Evolutionary conservation across 2,797 vertebrate species (phyloP).

Genomic region (Falco novaeseelandiae): DNA sequence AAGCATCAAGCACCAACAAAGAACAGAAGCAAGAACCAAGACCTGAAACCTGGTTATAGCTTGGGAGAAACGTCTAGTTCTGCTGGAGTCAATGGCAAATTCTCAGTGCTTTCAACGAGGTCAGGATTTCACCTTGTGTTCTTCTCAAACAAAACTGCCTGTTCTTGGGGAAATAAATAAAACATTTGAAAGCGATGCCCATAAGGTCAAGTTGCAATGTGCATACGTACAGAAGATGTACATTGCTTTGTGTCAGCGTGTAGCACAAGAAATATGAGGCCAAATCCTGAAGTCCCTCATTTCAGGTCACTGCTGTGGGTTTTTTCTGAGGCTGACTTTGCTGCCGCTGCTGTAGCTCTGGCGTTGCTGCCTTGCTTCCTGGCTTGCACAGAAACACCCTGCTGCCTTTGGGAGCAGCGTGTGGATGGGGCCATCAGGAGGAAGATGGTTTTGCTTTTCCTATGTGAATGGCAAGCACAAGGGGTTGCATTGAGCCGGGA

Average conservation of each 20-base stretch:
- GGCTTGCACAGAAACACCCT: not conserved
- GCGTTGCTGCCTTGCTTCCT: rapidly evolving
- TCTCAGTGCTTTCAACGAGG: not conserved
- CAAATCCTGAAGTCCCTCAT: not conserved
- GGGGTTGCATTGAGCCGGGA: not conserved
- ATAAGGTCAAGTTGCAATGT: not conserved
- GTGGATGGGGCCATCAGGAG: rapidly evolving
- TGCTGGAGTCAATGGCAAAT: not conserved
- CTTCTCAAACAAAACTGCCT: not conserved
- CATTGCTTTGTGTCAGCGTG: not conserved
- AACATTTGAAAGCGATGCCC: not conserved
- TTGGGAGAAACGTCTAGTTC: not conserved
- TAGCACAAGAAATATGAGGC: not conserved
- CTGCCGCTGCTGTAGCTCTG: not conserved
- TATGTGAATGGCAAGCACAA: rapidly evolving
- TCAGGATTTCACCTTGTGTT: constrained; percentile 38
- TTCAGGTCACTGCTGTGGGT: rapidly evolving
- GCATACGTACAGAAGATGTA: not conserved
- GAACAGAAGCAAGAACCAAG: not conserved
- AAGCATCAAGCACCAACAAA: not conserved
- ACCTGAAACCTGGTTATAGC: not conserved
- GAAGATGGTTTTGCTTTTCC: not conserved
- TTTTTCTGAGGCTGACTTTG: not conserved
- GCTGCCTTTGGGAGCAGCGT: not conserved
- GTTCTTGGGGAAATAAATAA: constrained; percentile 39